Percentiles rank a stretch among this genome's conserved stretches.
Conservation (phyloP, 2,888 invertebrate genomes). For the Polymixis lichenea region DNA sequence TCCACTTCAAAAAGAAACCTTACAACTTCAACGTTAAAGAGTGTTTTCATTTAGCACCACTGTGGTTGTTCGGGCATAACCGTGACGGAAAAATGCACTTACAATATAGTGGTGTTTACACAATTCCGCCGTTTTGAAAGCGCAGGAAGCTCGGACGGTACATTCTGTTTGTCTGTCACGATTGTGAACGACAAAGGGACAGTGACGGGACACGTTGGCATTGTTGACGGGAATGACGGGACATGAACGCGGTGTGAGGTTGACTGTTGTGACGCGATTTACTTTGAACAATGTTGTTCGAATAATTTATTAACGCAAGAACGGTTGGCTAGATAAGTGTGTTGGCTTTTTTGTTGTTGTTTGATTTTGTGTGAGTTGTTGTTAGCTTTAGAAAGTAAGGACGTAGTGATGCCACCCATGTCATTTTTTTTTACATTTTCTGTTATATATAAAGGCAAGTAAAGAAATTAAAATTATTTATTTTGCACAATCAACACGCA, state of each 20-base stretch:
- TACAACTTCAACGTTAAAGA: accelerated
- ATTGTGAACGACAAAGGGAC: constrained; percentile 74
- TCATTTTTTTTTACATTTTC: not conserved
- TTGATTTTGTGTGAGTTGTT: constrained; percentile 21
- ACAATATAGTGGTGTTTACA: constrained; percentile 79
- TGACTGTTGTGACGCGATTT: constrained; percentile 64
- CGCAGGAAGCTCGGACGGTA: constrained; percentile 82
- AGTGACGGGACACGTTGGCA: constrained; percentile 74
- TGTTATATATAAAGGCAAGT: too few relatives aligned
- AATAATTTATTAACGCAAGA: constrained; percentile 70
- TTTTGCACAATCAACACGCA: too few relatives aligned
- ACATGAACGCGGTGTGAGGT: constrained; percentile 73
- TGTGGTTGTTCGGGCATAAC: constrained; percentile 45
- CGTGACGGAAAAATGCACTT: constrained; percentile 67
- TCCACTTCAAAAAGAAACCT: constrained; percentile 38
- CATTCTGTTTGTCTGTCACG: constrained; percentile 82
- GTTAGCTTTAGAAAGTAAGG: constrained; percentile 17
- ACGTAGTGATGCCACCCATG: not conserved
- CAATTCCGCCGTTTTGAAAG: constrained; percentile 82
- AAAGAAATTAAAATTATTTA: too few relatives aligned
- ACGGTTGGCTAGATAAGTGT: constrained; percentile 44
- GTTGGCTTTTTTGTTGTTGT: constrained; percentile 32
- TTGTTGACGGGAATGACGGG: constrained; percentile 66
- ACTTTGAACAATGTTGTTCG: constrained; percentile 67
- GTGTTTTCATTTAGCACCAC: constrained; percentile 11